Evolutionary conservation across 1,140 invertebrate species (phyloP).

Genomic region (Neodiprion virginianus): DNA sequence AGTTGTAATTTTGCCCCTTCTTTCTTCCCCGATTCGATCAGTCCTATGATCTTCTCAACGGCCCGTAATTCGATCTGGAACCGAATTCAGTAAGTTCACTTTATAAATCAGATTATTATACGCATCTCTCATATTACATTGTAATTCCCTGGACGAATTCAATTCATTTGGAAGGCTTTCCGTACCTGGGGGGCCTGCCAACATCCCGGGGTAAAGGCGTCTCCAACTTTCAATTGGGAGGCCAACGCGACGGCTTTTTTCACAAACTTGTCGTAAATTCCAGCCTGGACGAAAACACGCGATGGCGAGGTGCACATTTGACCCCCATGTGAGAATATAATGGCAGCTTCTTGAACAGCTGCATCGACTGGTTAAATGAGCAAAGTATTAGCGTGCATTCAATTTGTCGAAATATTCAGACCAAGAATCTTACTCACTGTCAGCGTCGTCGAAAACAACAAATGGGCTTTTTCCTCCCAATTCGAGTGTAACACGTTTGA

Average conservation of each 20-base stretch:
- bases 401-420: background rate
- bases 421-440: slow-evolving; percentile 60
- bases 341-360: slow-evolving; percentile 67
- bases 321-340: slow-evolving; percentile 75
- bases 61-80: slow-evolving; percentile 74
- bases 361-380: slow-evolving; percentile 62
- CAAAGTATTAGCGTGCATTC: slow-evolving; percentile 9
- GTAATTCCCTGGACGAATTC: background rate
- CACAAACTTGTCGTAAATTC: slow-evolving; percentile 90
- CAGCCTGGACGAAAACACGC: slow-evolving; percentile 85
- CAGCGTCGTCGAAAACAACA: slow-evolving; percentile 82
- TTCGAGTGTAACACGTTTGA: slow-evolving; percentile 88
- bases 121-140: slow-evolving; percentile 5
- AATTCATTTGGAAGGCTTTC: slow-evolving; percentile 64
- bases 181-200: slow-evolving; percentile 87
- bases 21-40: slow-evolving; percentile 79
- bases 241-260: slow-evolving; percentile 74
- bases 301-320: slow-evolving; percentile 94
- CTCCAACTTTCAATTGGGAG: slow-evolving; percentile 75
- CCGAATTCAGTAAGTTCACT: slow-evolving; percentile 32
- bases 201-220: slow-evolving; percentile 75
- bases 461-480: slow-evolving; percentile 90
- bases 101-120: slow-evolving; percentile 69
- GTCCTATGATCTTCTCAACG: slow-evolving; percentile 76
- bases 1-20: slow-evolving; percentile 82